These are phyloP conservation scores for Hofmannophila pseudospretella DNA, from an alignment of 2,888 invertebrate genomes.

Conservation along the genomic window DNA sequence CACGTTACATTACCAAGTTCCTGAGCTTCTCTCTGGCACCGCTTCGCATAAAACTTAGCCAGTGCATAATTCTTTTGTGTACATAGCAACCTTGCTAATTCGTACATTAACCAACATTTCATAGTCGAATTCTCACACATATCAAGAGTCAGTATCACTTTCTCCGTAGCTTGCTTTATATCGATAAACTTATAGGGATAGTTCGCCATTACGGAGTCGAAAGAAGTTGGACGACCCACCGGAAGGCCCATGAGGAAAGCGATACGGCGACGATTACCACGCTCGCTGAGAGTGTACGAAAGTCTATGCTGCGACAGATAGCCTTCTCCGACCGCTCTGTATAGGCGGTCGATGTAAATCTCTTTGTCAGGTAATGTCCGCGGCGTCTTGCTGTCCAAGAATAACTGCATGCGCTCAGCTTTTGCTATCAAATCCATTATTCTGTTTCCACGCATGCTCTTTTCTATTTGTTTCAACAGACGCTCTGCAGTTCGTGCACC, in stretches of 20 bases:
- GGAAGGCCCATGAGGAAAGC: slow-evolving; percentile 67
- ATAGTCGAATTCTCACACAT: slow-evolving; percentile 69
- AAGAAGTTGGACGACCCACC: slow-evolving; percentile 57
- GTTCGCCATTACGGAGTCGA: slow-evolving; percentile 68
- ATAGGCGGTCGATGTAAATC: slow-evolving; percentile 56
- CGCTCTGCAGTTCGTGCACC: slow-evolving; percentile 57
- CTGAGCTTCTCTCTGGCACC: slow-evolving; percentile 62
- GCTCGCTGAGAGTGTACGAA: slow-evolving; percentile 63
- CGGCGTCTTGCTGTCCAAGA: slow-evolving; percentile 58
- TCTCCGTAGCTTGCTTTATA: slow-evolving; percentile 54
- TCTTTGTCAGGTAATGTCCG: slow-evolving; percentile 64
- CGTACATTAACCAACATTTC: slow-evolving; percentile 70
- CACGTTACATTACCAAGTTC: slow-evolving; percentile 53
- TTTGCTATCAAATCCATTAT: slow-evolving; percentile 60
- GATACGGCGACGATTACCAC: slow-evolving; percentile 62
- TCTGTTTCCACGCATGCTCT: slow-evolving; percentile 46
- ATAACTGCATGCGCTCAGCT: slow-evolving; percentile 67
- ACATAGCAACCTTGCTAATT: slow-evolving; percentile 55
- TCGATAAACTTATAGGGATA: slow-evolving; percentile 67
- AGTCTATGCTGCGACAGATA: slow-evolving; percentile 59
- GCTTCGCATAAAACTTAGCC: slow-evolving; percentile 64
- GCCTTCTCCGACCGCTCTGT: slow-evolving; percentile 62
- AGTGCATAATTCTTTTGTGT: slow-evolving; percentile 66
- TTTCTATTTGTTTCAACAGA: slow-evolving; percentile 50
- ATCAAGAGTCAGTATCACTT: slow-evolving; percentile 46